Base-by-base conservation (phyloP, 2,113 vertebrate genomes). In the Melanocharis versteri region DNA sequence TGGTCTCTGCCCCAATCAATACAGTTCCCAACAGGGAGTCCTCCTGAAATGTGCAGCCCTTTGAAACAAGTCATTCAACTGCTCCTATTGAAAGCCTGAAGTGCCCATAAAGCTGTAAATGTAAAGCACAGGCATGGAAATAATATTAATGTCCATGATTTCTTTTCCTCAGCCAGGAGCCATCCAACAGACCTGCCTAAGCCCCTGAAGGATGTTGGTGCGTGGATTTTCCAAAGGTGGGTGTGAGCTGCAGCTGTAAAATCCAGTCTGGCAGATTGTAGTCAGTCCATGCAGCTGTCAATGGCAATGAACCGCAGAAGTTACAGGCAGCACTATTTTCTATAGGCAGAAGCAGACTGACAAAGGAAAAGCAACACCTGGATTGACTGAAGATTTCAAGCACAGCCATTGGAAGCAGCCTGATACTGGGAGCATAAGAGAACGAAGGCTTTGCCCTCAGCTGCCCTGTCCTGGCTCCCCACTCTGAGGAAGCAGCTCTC, bases 71-170 rank as follows among this genome's bases (percentile, higher is more conserved):
- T 22, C 19, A 14, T 28, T 30, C 4, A 16, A 8, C 17, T 28
- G 17, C 17, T 86, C 20, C 62, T 68, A 3, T 26, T 26, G 18
- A 28, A 54, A 71, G 24, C 7, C 28, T 28, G 24, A 35, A 30
- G 28, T n/a, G 17, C 13, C 37, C 27, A 30, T 16, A 23, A 4
- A 11, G 20, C 31, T 57, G 10, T 8, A 61, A 69, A 45, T 3
- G 9, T 37, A 51, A 72, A 82, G 9, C 6, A 50, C 0, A 0
- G 45, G 15, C 16, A 35, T 12, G 7, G 31, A 31, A 20, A 26
- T 10, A 4, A 4, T 57, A 4, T 37, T 27, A 18, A 6, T 2
- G 8, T 4, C 20, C 15, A 4, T 17, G 31, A 42, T 58, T 61
- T 87, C 30, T 56, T 30, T 30, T 60, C 23, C 35, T 84, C 56